Evolutionary conservation across 2,113 vertebrate genomes (phyloP).

Genomic region (Poecilia latipinna): DNA sequence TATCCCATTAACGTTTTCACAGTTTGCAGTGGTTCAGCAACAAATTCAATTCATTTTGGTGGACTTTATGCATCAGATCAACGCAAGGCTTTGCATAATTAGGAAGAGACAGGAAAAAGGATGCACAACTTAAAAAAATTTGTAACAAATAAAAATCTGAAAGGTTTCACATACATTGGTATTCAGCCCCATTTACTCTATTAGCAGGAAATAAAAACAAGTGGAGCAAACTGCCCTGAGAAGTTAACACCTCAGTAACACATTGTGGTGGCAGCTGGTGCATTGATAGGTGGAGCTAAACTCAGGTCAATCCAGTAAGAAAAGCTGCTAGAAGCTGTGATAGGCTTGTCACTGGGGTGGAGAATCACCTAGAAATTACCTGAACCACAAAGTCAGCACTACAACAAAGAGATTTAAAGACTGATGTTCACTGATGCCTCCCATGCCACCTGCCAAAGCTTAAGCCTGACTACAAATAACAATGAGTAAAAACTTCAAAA

Average conservation of each 20-base stretch:
- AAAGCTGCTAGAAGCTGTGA: not conserved
- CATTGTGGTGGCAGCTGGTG: too few relatives aligned
- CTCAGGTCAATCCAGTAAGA: too few relatives aligned
- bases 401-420: not conserved
- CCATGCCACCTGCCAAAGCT: not conserved
- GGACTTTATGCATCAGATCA: not conserved
- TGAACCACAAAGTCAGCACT: not conserved
- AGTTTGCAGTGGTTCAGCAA: not conserved
- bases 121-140: not conserved
- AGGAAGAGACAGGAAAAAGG: not conserved
- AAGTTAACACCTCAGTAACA: too few relatives aligned
- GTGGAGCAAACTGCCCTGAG: too few relatives aligned
- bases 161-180: not conserved
- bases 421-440: not conserved
- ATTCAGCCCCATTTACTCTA: too few relatives aligned
- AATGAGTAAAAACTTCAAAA: too few relatives aligned
- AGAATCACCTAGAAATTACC: not conserved
- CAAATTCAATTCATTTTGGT: not conserved
- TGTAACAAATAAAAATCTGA: not conserved
- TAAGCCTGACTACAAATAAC: too few relatives aligned
- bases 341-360: not conserved
- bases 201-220: too few relatives aligned
- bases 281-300: not conserved
- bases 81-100: not conserved
- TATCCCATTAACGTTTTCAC: not conserved